A percentile compares a stretch with the other conserved stretches of the same genome.
phyloP scores from a whole-genome alignment of 2,113 vertebrate genomes.

The Macquaria ambigua region DNA sequence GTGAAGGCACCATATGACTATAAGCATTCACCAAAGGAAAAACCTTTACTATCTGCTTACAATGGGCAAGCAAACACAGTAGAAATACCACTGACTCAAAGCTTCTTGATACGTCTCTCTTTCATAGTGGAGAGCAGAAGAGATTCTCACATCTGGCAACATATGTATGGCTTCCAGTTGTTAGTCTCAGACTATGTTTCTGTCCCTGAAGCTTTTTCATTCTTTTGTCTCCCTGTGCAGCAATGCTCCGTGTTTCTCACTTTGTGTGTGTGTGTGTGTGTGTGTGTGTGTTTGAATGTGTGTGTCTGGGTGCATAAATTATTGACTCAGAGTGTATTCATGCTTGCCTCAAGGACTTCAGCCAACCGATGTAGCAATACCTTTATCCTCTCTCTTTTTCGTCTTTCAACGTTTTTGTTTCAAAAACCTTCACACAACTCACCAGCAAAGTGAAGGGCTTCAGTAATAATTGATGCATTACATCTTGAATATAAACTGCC shows the following conservation, averaged over 20 bases:
- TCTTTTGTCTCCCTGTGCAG: slow-evolving; percentile 49
- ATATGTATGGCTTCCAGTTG: slow-evolving; percentile 62
- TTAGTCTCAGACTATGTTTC: slow-evolving; percentile 60
- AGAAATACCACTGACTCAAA: slow-evolving; percentile 54
- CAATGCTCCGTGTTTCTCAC: slow-evolving; percentile 42
- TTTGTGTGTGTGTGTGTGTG: slow-evolving; percentile 52
- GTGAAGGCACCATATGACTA: slow-evolving; percentile 79
- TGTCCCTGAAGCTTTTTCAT: slow-evolving; percentile 63
- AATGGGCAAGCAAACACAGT: slow-evolving; percentile 47
- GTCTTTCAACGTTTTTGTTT: slow-evolving; percentile 56
- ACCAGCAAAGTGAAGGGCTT: slow-evolving; percentile 23
- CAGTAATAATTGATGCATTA: slow-evolving; percentile 64
- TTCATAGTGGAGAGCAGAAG: slow-evolving; percentile 24
- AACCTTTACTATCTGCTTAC: slow-evolving; percentile 67
- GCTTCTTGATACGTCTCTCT: slow-evolving; percentile 18
- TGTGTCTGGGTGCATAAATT: slow-evolving; percentile 75
- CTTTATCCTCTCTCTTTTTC: slow-evolving; percentile 56
- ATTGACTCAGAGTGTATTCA: slow-evolving; percentile 83
- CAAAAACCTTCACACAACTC: slow-evolving; percentile 51
- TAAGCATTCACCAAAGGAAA: slow-evolving; percentile 74
- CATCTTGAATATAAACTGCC: slow-evolving; percentile 56
- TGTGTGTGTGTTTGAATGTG: slow-evolving; percentile 44
- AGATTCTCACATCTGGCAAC: slow-evolving; percentile 59
- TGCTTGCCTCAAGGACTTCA: slow-evolving; percentile 77
- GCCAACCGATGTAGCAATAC: slow-evolving; percentile 67